Evolutionary conservation across 2,888 invertebrate species (phyloP).

Genomic region (Melinaea menophilus): DNA sequence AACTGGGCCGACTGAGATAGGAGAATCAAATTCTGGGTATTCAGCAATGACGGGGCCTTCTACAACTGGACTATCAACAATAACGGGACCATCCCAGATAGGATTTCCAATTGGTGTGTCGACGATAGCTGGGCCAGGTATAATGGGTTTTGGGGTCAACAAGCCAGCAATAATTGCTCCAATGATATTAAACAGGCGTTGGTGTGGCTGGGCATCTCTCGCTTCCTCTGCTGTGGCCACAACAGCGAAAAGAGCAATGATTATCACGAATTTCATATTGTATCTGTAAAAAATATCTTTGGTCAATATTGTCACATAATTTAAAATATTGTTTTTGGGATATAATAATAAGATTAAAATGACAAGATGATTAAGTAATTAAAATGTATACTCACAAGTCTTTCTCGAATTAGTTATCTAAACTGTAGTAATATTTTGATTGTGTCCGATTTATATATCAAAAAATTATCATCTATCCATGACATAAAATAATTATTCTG

Average conservation of each 20-base stretch:
- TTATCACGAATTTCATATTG: slow-evolving; percentile 57
- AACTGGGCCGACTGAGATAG: slow-evolving; percentile 39
- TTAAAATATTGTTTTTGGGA: too few species aligned
- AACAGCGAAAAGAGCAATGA: slow-evolving; percentile 34
- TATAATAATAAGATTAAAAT: too few species aligned
- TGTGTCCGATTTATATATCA: too few species aligned
- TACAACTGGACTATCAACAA: slow-evolving; percentile 23
- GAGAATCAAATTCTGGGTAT: slow-evolving; percentile 20
- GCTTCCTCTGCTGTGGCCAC: slow-evolving; percentile 37
- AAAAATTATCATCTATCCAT: too few species aligned
- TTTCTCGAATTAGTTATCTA: too few species aligned
- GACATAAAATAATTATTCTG: too few species aligned
- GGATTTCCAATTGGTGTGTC: slow-evolving; percentile 14
- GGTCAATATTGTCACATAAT: background rate
- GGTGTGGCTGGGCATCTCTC: slow-evolving; percentile 30
- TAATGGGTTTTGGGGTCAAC: slow-evolving; percentile 22
- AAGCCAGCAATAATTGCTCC: slow-evolving; percentile 32
- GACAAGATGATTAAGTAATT: too few species aligned
- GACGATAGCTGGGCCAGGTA: slow-evolving; percentile 29
- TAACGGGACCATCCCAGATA: slow-evolving; percentile 6
- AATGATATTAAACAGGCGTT: slow-evolving; percentile 10
- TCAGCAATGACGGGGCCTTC: slow-evolving; percentile 34
- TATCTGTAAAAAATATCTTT: slow-evolving; percentile 35
- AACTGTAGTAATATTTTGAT: too few species aligned
- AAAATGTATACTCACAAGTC: too few species aligned